Conservation (phyloP, 2,113 vertebrate genomes). For the Cephalophus harveyi region DNA sequence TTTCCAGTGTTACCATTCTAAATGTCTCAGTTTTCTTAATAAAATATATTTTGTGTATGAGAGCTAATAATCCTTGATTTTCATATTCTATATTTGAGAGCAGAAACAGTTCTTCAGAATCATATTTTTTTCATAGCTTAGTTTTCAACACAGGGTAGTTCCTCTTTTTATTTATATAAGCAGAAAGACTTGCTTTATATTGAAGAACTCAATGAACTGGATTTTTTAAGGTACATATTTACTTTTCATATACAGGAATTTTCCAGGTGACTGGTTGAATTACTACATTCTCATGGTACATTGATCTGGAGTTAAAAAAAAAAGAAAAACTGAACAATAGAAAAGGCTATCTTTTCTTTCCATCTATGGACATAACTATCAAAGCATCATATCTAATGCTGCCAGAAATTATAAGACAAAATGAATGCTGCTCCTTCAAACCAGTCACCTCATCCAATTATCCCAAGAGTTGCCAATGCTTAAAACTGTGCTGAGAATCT, state of each 20-base stretch:
- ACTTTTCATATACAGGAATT: slow-evolving; percentile 54
- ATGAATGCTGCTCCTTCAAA: neutral
- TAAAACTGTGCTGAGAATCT: neutral
- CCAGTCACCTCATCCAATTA: neutral
- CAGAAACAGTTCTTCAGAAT: slow-evolving; percentile 63
- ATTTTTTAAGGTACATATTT: neutral
- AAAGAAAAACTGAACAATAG: slow-evolving; percentile 7
- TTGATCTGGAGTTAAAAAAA: neutral
- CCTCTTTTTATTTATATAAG: slow-evolving; percentile 68
- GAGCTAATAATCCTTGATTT: slow-evolving; percentile 5
- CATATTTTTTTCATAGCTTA: slow-evolving; percentile 23
- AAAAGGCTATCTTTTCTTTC: neutral
- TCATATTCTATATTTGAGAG: slow-evolving; percentile 59
- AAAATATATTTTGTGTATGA: neutral
- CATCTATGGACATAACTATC: neutral
- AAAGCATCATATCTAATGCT: neutral
- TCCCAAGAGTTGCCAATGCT: neutral
- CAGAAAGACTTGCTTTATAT: slow-evolving; percentile 37
- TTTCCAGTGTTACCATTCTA: neutral
- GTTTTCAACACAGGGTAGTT: slow-evolving; percentile 7
- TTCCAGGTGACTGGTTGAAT: slow-evolving; percentile 54
- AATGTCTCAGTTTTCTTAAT: slow-evolving; percentile 1
- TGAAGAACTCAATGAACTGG: slow-evolving; percentile 59
- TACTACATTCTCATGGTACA: neutral
- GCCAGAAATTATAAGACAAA: neutral